Evolutionary conservation across 2,113 vertebrate species (phyloP), one percentile per base, ranked within the genome.

Genomic region (Microcebus murinus): DNA sequence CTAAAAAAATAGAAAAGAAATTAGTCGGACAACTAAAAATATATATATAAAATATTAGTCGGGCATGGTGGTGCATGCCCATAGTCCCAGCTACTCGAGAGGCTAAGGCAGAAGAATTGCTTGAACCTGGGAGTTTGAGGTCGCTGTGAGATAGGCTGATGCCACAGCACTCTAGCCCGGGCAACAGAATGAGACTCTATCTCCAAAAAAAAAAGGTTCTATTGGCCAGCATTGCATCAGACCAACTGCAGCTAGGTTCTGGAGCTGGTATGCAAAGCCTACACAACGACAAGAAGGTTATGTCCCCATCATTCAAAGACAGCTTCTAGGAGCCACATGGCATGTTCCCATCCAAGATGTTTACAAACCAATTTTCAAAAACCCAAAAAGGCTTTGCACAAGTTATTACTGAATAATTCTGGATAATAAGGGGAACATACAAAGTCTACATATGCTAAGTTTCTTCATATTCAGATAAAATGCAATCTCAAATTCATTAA

Each of bases 381-480:
- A 87, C 20, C 65, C n/a, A 80, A 34, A 85, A 81, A 39, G 20
- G 20, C 59, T 67, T 68, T 92, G 65, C 21, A 39, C 13, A 90
- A 86, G 42, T 79, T 76, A 91, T 45, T 91, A 91, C 29, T 81
- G 57, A 94, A 59, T 50, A 70, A 77, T 93, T 80, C 6, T 52
- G 29, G 52, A 70, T 70, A 85, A 86, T 65, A 92, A 94, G 29
- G 67, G 70, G 34, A 92, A 83, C 29, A 92, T 48, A 8, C 83
- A 65, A 89, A 85, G 20, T 63, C 2, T 27, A 82, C 9, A 55
- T 9, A 92, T 61, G 52, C 6, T 82, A 92, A 90, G 3, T 61
- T 85, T 18, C 42, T 93, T 91, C 74, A 93, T 36, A 82, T 45
- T 91, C 31, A 91, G 34, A 91, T 42, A 89, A 96, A 97, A 45